Conservation (phyloP, 35 echinoderm and acorn worm species). For the Anneissia japonica region DNA sequence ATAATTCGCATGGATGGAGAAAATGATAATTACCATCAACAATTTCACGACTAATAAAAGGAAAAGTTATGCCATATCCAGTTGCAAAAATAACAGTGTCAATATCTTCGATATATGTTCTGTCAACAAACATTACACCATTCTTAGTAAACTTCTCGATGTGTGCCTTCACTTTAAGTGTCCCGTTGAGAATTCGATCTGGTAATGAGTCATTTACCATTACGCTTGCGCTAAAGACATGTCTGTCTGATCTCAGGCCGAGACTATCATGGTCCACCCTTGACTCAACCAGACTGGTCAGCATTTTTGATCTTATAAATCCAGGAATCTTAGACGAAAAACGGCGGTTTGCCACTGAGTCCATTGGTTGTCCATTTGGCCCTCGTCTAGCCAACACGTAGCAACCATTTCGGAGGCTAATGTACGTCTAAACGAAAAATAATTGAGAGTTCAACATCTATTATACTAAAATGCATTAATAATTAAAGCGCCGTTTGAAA, state of each 20-base stretch:
- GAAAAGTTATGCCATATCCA: conserved; percentile 60
- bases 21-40: background rate
- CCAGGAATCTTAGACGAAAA: background rate
- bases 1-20: no score
- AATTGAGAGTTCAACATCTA: no score
- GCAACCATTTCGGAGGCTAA: background rate
- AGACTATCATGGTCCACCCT: background rate
- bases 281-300: background rate
- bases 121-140: conserved; percentile 78
- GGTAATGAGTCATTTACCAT: conserved; percentile 59
- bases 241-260: background rate
- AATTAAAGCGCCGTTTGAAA: no score
- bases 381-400: background rate
- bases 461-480: no score
- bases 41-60: conserved; percentile 12
- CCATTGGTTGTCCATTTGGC: background rate
- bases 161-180: conserved; percentile 54
- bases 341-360: background rate
- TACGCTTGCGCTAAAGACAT: background rate
- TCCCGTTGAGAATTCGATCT: conserved; percentile 40
- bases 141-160: conserved; percentile 54
- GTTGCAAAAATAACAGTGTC: conserved; percentile 75
- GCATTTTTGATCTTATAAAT: background rate
- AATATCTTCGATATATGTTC: conserved; percentile 59
- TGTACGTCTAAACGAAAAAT: background rate